Base-by-base conservation (phyloP, 2,113 vertebrate genomes). In the Spea multiplicata region DNA sequence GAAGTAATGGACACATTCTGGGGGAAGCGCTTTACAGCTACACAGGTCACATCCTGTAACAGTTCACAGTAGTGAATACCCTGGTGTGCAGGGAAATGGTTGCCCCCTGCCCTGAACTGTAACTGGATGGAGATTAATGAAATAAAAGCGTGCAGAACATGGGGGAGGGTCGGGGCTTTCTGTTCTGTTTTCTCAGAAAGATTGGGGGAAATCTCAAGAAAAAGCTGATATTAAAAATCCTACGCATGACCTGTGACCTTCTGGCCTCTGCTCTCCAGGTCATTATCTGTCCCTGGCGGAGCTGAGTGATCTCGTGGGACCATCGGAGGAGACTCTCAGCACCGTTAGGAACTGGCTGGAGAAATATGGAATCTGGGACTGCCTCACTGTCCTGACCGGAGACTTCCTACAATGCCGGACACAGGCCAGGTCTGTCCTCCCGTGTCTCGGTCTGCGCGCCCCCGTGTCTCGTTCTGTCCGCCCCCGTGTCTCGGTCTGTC, bases 391-490 rank as follows among this genome's bases (percentile, higher is more conserved):
- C 52, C 44, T 6, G 64, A 99, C 96, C 9, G 83, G 85, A 4
- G 97, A 99, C 84, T 99, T 99, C 86, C 84, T 99, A 81, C 93
- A 94, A 85, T 99, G 97, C 85, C 82, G 14, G 70, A 88, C 95
- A 88, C 88, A 91, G 0, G 93, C 86, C 0, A 84, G 92, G 97
- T 99, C 90, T 95, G 94, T 77, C 50, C 44, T 75, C 30, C 30
- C 30, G 30, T 30, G 30, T 30, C 30, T 30, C 30, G 30, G 30
- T 48, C 44, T 44, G 47, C 16, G 44, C 16, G 13, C 6, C n/a
- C 83, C 88, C 30, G 30, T 30, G 30, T 30, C 30, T 52, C 3
- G 1, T 8, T 14, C 10, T 10, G 5, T 97, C 73, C 6, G 69
- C n/a, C 16, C 61, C 61, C 71, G 4, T 50, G 30, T 88, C 88